Evolutionary conservation across 2,113 vertebrate species (phyloP).

Genomic region (Aegotheles bennettii): DNA sequence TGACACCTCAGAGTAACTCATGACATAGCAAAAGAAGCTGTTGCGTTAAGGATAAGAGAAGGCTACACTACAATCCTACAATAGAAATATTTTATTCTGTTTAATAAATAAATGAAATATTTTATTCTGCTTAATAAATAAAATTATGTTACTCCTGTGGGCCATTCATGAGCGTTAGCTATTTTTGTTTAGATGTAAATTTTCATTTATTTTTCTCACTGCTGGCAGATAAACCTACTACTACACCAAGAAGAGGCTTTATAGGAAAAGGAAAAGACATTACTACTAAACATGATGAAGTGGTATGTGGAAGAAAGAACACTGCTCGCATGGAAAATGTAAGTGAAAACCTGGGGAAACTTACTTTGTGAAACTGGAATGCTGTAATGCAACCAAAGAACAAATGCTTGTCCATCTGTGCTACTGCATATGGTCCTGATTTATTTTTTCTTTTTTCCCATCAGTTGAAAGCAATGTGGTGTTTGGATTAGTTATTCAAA

Average conservation of each 20-base stretch:
- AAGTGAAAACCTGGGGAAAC: conserved; percentile 47
- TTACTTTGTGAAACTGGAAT: background rate
- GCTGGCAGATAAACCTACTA: conserved; percentile 85
- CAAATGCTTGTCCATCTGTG: background rate
- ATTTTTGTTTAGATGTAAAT: background rate
- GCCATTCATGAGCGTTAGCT: background rate
- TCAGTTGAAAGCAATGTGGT: background rate
- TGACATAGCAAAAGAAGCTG: background rate
- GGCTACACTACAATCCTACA: background rate
- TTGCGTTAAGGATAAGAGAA: background rate
- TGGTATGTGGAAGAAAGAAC: conserved; percentile 93
- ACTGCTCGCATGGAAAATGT: conserved; percentile 97
- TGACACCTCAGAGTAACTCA: background rate
- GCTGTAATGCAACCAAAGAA: background rate
- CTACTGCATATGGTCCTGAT: background rate
- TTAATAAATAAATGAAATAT: background rate
- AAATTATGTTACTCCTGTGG: background rate
- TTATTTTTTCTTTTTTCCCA: too few species aligned
- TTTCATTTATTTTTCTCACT: conserved; percentile 15
- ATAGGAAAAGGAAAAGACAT: conserved; percentile 95
- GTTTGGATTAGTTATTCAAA: background rate
- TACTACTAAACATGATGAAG: conserved; percentile 96
- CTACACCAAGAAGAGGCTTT: conserved; percentile 88
- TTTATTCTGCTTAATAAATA: background rate
- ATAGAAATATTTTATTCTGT: background rate